Conservation (phyloP, 2,113 vertebrate genomes). For the Hemibagrus wyckioides region DNA sequence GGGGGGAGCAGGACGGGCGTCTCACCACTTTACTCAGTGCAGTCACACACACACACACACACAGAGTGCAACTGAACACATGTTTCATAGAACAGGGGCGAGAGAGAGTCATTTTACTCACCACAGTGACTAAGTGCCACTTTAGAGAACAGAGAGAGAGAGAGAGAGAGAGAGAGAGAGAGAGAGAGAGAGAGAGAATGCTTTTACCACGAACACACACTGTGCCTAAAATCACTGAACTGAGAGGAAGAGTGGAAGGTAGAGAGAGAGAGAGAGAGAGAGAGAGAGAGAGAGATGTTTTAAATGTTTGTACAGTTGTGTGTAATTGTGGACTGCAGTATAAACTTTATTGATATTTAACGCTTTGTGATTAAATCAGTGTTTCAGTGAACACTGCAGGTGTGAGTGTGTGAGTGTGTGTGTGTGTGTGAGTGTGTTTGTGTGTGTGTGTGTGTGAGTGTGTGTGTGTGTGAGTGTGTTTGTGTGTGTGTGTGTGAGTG, state of each 20-base stretch:
- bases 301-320: too few species aligned
- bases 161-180: not conserved
- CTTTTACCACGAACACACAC: not conserved
- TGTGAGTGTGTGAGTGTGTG: not conserved
- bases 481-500: too few species aligned
- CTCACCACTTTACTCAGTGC: slow-evolving; percentile 19
- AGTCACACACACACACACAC: slow-evolving; percentile 40
- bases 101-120: slow-evolving; percentile 22
- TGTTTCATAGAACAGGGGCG: not conserved
- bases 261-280: not conserved
- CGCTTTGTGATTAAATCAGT: too few species aligned
- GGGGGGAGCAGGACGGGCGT: not conserved
- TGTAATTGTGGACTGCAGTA: too few species aligned
- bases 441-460: too few species aligned
- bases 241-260: not conserved
- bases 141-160: slow-evolving; percentile 3
- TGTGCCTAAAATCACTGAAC: not conserved
- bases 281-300: not conserved
- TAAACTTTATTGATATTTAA: too few species aligned
- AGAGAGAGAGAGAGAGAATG: not conserved
- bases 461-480: too few species aligned
- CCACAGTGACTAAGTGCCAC: not conserved
- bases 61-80: slow-evolving; percentile 5
- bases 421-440: too few species aligned
- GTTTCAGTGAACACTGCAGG: not conserved